Evolutionary conservation across 2,113 vertebrate species (phyloP).

Genomic region (Rhinogobius similis): DNA sequence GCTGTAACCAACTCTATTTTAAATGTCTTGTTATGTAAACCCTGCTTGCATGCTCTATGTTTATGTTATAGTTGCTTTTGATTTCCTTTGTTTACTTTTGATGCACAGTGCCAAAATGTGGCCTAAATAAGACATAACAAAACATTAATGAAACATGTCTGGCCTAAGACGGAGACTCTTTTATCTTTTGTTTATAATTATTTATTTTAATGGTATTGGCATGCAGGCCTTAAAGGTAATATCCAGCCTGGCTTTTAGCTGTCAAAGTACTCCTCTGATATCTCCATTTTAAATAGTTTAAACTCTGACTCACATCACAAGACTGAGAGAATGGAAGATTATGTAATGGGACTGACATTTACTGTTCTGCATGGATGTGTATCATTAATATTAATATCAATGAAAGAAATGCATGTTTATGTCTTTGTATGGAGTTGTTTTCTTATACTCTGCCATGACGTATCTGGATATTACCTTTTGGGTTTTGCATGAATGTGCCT

Average conservation of each 20-base stretch:
- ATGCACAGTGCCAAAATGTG: slow-evolving; percentile 67
- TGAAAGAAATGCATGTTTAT: background rate
- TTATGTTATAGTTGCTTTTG: slow-evolving; percentile 44
- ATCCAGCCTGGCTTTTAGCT: slow-evolving; percentile 34
- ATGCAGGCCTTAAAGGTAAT: slow-evolving; percentile 48
- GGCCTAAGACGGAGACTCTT: background rate
- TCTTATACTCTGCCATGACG: slow-evolving; percentile 4
- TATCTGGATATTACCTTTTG: slow-evolving; percentile 52
- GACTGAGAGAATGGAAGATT: background rate
- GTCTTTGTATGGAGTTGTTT: background rate
- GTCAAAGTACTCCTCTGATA: slow-evolving; percentile 11
- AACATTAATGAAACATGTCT: slow-evolving; percentile 21
- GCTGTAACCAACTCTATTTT: slow-evolving; percentile 55
- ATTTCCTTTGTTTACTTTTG: slow-evolving; percentile 57
- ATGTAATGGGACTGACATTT: background rate
- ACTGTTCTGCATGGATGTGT: slow-evolving; percentile 9
- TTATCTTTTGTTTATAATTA: slow-evolving; percentile 17
- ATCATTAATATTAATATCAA: background rate
- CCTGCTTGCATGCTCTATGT: slow-evolving; percentile 63
- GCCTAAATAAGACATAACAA: slow-evolving; percentile 28
- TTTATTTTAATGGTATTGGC: slow-evolving; percentile 41
- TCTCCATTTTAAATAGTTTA: slow-evolving; percentile 19
- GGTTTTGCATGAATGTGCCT: slow-evolving; percentile 66
- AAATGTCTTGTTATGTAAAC: slow-evolving; percentile 45
- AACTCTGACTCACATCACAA: slow-evolving; percentile 5